Evolutionary conservation across 1,140 invertebrate genomes (phyloP), one percentile per base, ranked within the genome.

Genomic region (Drosophila kurseongensis): DNA sequence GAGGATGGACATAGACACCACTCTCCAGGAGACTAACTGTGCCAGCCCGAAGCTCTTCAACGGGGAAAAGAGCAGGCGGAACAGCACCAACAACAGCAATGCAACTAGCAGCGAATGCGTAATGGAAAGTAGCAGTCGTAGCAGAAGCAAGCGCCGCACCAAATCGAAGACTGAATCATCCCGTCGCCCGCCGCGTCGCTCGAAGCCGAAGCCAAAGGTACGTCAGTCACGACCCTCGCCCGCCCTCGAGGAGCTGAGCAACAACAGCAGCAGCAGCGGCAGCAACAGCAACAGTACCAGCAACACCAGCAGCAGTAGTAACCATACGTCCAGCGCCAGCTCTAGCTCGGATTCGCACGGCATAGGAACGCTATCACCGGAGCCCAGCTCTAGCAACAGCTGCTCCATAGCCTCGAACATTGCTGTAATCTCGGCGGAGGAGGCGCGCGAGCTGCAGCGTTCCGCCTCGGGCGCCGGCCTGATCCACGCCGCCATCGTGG

Each of bases 361-460:
- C 16, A 62, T 57, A 13, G 14, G 71, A 7, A 5, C 54, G 16
- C 51, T 50, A 1, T 80, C 78, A 12, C 72, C 78, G 5, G 45
- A 44, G 4, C 52, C 65, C 3, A 73, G 75, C 47, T 81, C 58
- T 23, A 80, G 73, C 62, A 85, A 69, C 35, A 86, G 82, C 47
- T 73, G 61, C 40, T 89, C 84, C 16, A 71, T 84, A 13, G 63
- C 75, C 1, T 88, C 85, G 10, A 86, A 86, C 23, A 83, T 88
- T 14, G 83, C 83, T 0, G 83, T 88, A 7, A 88, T 88, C 7
- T 88, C 83, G 2, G 71, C 83, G 0, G 83, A 88, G 52, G 83
- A 88, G 47, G 79, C 84, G 2, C 71, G 71, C 7, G 83, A 88
- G 23, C 42, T 88, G 29, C 84, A 88, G 32, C 63, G 80, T 0